phyloP scores from a whole-genome alignment of 2,113 vertebrate genomes.

The Corynorhinus townsendii region DNA sequence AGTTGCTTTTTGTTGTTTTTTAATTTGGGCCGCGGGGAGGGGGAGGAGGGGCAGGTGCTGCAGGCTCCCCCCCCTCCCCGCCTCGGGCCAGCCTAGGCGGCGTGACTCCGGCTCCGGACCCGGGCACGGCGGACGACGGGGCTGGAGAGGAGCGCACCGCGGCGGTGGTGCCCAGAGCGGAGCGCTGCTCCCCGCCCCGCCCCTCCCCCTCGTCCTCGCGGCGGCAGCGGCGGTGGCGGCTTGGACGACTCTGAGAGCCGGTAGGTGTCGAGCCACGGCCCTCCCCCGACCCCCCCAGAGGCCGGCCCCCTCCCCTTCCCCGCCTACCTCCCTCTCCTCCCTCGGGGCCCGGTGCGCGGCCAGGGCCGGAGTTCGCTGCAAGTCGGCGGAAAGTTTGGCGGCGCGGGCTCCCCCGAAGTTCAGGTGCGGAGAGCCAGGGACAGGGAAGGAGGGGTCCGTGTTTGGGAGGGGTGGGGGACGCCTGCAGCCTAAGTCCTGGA shows the following conservation, averaged over 20 bases:
- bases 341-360: constrained; percentile 66
- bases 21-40: constrained; percentile 74
- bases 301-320: constrained; percentile 69
- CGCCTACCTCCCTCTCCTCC: constrained; percentile 65
- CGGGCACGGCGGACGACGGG: constrained; percentile 44
- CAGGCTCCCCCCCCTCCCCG: constrained; percentile 67
- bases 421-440: constrained; percentile 73
- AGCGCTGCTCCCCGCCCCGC: constrained; percentile 60
- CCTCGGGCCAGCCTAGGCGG: constrained; percentile 62
- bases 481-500: neutral
- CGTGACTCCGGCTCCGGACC: constrained; percentile 65
- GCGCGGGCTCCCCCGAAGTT: constrained; percentile 74
- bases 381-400: constrained; percentile 75
- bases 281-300: constrained; percentile 61
- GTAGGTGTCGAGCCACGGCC: constrained; percentile 71
- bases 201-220: constrained; percentile 64
- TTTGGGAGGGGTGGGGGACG: constrained; percentile 43
- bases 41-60: constrained; percentile 76
- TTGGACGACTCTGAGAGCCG: constrained; percentile 60
- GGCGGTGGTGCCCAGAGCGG: constrained; percentile 65
- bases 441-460: constrained; percentile 56
- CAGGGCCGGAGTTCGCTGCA: constrained; percentile 71
- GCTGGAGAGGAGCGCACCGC: constrained; percentile 66
- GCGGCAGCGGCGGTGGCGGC: constrained; percentile 60
- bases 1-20: constrained; percentile 76